phyloP scores from a whole-genome alignment of 2,888 invertebrate species.

The Apantesis nais region DNA sequence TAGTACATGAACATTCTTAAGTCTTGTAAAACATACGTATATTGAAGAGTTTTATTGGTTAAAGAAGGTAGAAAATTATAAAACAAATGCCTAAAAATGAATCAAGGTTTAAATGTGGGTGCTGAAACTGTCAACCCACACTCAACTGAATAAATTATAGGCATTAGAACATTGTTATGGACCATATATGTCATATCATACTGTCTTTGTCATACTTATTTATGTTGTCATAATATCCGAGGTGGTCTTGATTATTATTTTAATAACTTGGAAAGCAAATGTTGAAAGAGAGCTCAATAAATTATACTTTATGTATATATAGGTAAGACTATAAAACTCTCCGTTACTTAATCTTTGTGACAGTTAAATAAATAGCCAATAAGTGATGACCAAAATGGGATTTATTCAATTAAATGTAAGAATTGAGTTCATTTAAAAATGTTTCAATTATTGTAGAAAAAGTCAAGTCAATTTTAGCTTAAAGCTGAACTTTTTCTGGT shows the following conservation, averaged over 20 bases:
- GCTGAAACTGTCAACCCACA: constrained; percentile 77
- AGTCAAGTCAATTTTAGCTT: neutral
- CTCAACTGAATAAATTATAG: constrained; percentile 81
- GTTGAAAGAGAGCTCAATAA: constrained; percentile 1
- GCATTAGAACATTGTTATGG: constrained; percentile 77
- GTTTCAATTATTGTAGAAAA: neutral
- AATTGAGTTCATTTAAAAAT: too few species aligned
- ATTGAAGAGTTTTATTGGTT: neutral
- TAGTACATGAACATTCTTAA: neutral
- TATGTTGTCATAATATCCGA: constrained; percentile 19
- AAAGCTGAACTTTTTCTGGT: neutral
- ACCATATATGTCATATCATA: constrained; percentile 71
- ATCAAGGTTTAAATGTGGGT: constrained; percentile 80
- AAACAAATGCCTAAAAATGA: constrained; percentile 48
- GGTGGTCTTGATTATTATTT: neutral
- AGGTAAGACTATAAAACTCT: neutral
- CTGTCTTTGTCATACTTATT: constrained; percentile 55
- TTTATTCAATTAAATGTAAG: neutral
- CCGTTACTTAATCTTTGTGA: neutral
- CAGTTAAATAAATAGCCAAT: neutral
- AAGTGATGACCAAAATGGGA: neutral
- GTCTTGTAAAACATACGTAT: neutral
- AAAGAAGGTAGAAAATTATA: constrained; percentile 14
- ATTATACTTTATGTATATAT: neutral
- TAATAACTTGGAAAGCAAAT: neutral